phyloP scores from a whole-genome alignment of 1,140 invertebrate species.

The Carcinoscorpius rotundicauda region DNA sequence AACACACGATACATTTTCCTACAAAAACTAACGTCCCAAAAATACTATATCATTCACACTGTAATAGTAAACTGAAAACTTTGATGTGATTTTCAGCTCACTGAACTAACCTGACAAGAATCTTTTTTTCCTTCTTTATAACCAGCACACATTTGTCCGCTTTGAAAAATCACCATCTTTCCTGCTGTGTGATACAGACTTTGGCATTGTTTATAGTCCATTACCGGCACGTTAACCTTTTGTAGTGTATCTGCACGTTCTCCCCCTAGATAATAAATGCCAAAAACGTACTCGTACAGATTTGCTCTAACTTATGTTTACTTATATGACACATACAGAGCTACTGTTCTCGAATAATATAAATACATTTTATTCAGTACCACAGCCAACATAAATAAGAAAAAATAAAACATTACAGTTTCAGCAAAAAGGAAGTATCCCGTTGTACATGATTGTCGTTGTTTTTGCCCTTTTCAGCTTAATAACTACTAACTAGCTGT shows the following conservation, averaged over 20 bases:
- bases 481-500: too few relatives aligned
- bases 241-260: constrained; percentile 51
- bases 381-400: too few relatives aligned
- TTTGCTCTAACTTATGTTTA: too few relatives aligned
- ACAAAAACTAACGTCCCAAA: not conserved
- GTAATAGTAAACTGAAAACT: not conserved
- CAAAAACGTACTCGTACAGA: too few relatives aligned
- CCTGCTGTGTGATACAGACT: constrained; percentile 54
- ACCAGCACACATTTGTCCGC: constrained; percentile 69
- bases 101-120: constrained; percentile 58
- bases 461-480: too few relatives aligned
- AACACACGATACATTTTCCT: not conserved
- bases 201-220: constrained; percentile 56
- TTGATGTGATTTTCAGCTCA: not conserved
- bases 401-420: too few relatives aligned
- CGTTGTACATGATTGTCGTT: too few relatives aligned
- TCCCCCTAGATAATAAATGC: constrained; percentile 9
- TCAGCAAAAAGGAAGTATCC: too few relatives aligned
- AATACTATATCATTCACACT: not conserved
- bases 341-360: too few relatives aligned
- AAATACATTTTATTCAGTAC: too few relatives aligned
- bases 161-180: constrained; percentile 35
- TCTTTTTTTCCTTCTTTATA: constrained; percentile 65
- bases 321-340: too few relatives aligned
- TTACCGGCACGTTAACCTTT: constrained; percentile 61